Evolutionary conservation across 2,888 invertebrate species (phyloP).

Genomic region (Cheilosia impressa): DNA sequence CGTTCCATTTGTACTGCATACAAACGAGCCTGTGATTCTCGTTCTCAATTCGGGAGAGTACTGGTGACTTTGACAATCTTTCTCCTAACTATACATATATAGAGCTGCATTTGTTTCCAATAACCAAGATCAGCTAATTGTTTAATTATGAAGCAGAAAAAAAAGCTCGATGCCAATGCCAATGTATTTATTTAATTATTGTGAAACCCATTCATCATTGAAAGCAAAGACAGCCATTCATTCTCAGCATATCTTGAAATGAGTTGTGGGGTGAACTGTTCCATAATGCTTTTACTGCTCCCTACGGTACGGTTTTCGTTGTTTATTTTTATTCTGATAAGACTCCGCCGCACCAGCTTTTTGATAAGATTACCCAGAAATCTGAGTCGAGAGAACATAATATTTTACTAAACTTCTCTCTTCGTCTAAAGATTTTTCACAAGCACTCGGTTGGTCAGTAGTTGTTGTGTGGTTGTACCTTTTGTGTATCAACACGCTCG

Average conservation of each 20-base stretch:
- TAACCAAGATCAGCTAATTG: conserved; percentile 15
- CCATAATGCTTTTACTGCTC: conserved; percentile 41
- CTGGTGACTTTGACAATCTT: not conserved
- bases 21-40: conserved; percentile 24
- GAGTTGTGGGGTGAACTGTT: conserved; percentile 23
- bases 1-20: conserved; percentile 23
- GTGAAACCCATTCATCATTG: conserved; percentile 23
- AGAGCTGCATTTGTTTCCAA: not conserved
- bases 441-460: conserved; percentile 50
- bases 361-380: conserved; percentile 66
- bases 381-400: conserved; percentile 32
- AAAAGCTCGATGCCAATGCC: not conserved
- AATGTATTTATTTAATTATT: not conserved
- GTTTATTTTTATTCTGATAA: conserved; percentile 42
- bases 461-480: conserved; percentile 44
- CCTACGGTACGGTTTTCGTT: not conserved
- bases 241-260: conserved; percentile 10
- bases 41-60: conserved; percentile 39
- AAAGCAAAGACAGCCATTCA: conserved; percentile 2
- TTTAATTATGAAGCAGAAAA: not conserved
- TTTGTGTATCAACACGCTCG: conserved; percentile 8
- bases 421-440: conserved; percentile 4
- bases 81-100: not conserved
- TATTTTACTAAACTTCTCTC: not conserved
- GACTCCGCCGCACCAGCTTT: conserved; percentile 39